Evolutionary conservation across 1,140 invertebrate genomes (phyloP), one percentile per base, ranked within the genome.

Genomic region (Meloidogyne chitwoodi): DNA sequence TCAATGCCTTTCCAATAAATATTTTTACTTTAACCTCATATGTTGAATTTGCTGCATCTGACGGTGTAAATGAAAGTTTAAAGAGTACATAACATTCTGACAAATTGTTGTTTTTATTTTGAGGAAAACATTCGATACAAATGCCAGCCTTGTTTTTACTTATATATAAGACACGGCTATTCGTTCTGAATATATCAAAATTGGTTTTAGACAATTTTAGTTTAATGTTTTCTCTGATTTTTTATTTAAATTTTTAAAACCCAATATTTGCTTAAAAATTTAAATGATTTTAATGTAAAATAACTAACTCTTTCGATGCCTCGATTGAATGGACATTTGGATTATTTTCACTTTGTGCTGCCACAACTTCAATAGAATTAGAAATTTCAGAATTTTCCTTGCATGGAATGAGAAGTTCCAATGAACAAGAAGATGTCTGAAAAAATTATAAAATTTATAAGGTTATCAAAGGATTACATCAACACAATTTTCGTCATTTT

Each of bases 41-140:
- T 67, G 29, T 67, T 31, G 65, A 19, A n/a, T 10, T 19, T 3
- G n/a, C 6, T 22, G 2, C 19, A 22, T 41, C 24, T 29, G 27
- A n/a, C 27, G 48, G 48, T 19, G 70, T 27, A 34, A 73, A 73
- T 29, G 56, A 73, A 22, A 73, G 70, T 2, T 2, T n/a, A 48
- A 73, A 63, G 11, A 73, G 56, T 24, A 56, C 70, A 64, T 73
- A 73, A 34, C 64, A 61, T 11, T 73, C 27, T 11, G 22, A 22
- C 29, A 24, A n/a, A 64, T 41, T 67, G 4, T 22, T 41, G 1
- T 38, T 16, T 6, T 62, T 14, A 16, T 14, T n/a, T 24, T 29
- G 56, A 10, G 56, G 70, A n/a, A 73, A 22, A 22, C 48, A 73
- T 62, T 73, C 70, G 10, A 64, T 56, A 29, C 70, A 73, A 31